Conservation (phyloP, 2,888 invertebrate genomes). For the Mycogona germanica region DNA sequence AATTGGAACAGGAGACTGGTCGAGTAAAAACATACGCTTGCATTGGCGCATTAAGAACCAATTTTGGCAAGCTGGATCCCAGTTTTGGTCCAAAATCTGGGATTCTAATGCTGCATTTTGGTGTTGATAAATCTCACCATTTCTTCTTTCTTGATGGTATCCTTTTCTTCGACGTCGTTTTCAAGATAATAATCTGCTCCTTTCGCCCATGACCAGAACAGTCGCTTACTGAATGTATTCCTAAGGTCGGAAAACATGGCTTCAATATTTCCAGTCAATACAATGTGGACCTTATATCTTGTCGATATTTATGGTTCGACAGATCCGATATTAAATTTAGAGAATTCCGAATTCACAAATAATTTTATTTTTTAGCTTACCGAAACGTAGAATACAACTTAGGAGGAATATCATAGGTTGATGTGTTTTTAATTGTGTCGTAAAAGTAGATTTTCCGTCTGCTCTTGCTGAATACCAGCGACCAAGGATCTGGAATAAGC, state of each 20-base stretch:
- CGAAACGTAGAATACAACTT: neutral
- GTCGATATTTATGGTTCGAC: neutral
- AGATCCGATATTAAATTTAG: neutral
- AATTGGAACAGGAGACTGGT: too few species aligned
- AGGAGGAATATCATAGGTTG: neutral
- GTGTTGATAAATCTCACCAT: neutral
- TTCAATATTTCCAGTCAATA: too few species aligned
- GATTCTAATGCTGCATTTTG: neutral
- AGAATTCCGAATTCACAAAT: too few species aligned
- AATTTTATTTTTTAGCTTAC: too few species aligned
- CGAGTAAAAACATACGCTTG: too few species aligned
- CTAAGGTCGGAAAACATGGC: constrained; percentile 23
- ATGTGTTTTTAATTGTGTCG: neutral
- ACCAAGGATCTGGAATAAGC: constrained; percentile 38
- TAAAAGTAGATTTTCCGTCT: constrained; percentile 1
- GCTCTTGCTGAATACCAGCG: constrained; percentile 17
- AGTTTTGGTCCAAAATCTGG: neutral
- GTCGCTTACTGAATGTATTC: constrained; percentile 31
- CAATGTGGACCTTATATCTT: neutral
- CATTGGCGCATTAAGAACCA: too few species aligned
- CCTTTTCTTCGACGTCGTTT: neutral
- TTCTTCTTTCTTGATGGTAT: constrained; percentile 4
- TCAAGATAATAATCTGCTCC: constrained; percentile 28
- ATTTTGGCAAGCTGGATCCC: neutral
- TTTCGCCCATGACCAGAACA: constrained; percentile 36